Percentiles rank a stretch among this genome's conserved stretches.
Conservation (phyloP, 2,888 invertebrate genomes). For the Melieria picta region DNA sequence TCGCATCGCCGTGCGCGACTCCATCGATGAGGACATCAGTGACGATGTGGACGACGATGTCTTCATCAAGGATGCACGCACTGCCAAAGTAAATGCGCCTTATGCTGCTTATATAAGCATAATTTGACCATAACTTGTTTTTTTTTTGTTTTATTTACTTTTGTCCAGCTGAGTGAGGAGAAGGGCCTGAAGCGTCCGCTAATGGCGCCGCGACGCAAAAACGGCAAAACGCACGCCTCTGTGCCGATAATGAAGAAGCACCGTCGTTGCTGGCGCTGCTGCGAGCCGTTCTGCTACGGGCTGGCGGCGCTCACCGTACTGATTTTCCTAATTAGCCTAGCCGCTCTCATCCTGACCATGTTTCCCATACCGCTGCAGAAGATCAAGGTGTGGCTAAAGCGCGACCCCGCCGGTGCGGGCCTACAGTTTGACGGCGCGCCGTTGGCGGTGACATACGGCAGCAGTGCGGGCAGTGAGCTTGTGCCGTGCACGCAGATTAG, state of each 20-base stretch:
- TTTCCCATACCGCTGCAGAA: conserved; percentile 74
- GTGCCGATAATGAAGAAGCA: conserved; percentile 68
- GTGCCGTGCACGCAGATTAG: conserved; percentile 65
- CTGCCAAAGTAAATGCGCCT: conserved; percentile 68
- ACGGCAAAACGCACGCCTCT: conserved; percentile 62
- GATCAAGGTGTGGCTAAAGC: conserved; percentile 70
- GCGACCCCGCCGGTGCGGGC: conserved; percentile 39
- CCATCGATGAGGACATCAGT: conserved; percentile 76
- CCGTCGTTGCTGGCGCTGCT: conserved; percentile 69
- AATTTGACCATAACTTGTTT: neutral
- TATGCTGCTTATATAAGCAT: too few relatives aligned
- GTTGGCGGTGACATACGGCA: conserved; percentile 47
- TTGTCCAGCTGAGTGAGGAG: conserved; percentile 72
- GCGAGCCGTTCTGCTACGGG: conserved; percentile 75
- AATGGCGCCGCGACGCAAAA: conserved; percentile 77
- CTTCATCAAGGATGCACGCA: conserved; percentile 78
- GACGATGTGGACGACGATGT: conserved; percentile 83
- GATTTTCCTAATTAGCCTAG: conserved; percentile 72
- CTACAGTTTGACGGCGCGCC: conserved; percentile 15
- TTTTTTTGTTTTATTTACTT: neutral
- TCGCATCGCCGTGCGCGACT: conserved; percentile 74
- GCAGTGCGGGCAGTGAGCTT: conserved; percentile 57
- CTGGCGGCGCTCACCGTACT: conserved; percentile 71
- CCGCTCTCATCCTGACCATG: conserved; percentile 73
- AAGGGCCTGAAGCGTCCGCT: conserved; percentile 76